These are phyloP conservation scores for Platysteira castanea DNA, from an alignment of 2,113 vertebrate genomes.

Conservation along the genomic window DNA sequence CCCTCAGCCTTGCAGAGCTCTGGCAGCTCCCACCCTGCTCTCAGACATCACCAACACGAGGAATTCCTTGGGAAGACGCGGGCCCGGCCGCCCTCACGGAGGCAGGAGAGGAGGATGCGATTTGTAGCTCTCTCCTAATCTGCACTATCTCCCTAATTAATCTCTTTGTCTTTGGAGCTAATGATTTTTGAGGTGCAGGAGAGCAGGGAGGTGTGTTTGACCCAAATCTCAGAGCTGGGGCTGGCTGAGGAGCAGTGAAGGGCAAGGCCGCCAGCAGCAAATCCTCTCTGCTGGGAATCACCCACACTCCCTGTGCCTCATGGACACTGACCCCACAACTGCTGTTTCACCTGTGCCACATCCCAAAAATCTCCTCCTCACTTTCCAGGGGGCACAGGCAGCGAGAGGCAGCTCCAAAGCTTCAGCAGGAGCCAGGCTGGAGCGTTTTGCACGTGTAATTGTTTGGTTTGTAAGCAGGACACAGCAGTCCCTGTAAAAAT, in stretches of 20 bases:
- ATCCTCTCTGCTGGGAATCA: not conserved
- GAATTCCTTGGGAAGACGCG: not conserved
- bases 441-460: not conserved
- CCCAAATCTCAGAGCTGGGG: not conserved
- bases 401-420: not conserved
- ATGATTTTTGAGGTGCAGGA: conserved; percentile 11
- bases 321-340: not conserved
- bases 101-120: not conserved
- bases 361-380: not conserved
- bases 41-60: not conserved
- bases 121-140: conserved; percentile 2
- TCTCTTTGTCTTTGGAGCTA: conserved; percentile 12
- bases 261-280: not conserved
- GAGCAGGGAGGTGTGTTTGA: not conserved
- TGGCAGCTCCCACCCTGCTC: not conserved
- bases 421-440: not conserved
- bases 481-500: not conserved
- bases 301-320: not conserved
- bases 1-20: not conserved
- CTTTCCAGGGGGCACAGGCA: not conserved
- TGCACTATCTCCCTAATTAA: conserved; percentile 29
- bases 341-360: not conserved
- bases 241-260: not conserved
- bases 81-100: not conserved
- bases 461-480: not conserved